Evolutionary conservation across 2,113 vertebrate species (phyloP).

Genomic region (Gymnobelideus leadbeateri): DNA sequence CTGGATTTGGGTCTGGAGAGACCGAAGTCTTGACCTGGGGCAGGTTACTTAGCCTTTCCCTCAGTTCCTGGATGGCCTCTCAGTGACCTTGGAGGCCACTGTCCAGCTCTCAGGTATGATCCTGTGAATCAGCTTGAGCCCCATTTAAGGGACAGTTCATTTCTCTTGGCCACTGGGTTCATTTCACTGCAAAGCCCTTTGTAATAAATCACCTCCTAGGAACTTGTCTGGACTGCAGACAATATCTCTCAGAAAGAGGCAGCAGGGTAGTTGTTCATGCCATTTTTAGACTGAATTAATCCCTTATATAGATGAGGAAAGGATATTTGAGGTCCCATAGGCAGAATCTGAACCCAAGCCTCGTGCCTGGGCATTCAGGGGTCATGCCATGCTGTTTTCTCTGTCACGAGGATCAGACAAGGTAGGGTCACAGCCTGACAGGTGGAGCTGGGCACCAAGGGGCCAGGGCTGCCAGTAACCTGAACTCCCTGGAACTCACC

Average conservation of each 20-base stretch:
- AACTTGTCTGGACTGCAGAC: background rate
- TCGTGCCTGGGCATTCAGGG: background rate
- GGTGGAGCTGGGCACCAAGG: background rate
- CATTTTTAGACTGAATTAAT: background rate
- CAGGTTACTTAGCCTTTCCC: too few relatives aligned
- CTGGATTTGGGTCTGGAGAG: background rate
- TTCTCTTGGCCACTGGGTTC: background rate
- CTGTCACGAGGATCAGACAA: background rate
- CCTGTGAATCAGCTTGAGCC: background rate
- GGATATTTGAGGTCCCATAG: background rate
- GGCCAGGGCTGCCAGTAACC: background rate
- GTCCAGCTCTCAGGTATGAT: background rate
- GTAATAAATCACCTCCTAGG: background rate
- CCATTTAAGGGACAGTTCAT: background rate
- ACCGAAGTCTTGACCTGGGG: background rate
- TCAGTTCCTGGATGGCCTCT: background rate
- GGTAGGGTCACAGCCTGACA: background rate
- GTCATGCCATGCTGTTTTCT: background rate
- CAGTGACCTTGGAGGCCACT: background rate
- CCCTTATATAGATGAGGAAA: background rate
- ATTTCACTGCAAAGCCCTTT: background rate
- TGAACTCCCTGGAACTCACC: background rate
- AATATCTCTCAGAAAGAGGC: background rate
- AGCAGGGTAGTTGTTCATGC: background rate
- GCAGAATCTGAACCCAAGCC: background rate